These are phyloP conservation scores for Apotomis betuletana DNA, from an alignment of 2,888 invertebrate genomes.

Conservation along the genomic window DNA sequence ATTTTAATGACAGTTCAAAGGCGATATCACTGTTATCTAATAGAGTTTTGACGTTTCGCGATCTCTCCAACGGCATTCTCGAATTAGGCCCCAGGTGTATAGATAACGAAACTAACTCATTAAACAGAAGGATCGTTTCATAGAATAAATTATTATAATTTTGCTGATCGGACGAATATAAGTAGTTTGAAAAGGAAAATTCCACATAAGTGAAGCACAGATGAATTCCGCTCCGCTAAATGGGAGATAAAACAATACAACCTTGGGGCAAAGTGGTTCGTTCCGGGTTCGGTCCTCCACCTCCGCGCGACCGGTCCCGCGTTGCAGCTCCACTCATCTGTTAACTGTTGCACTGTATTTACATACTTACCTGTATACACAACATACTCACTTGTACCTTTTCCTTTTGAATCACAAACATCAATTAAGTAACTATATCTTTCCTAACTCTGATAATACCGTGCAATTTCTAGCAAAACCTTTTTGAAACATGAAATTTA, in stretches of 20 bases:
- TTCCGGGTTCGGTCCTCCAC: constrained; percentile 72
- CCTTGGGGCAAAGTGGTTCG: constrained; percentile 70
- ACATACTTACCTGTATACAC: constrained; percentile 37
- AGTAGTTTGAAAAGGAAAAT: constrained; percentile 8
- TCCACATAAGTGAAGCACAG: constrained; percentile 44
- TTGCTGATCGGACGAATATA: constrained; percentile 8
- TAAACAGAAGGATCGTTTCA: neutral
- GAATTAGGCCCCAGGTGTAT: neutral
- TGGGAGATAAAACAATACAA: constrained; percentile 67
- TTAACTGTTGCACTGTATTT: constrained; percentile 48
- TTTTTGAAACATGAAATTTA: neutral
- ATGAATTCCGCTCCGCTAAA: constrained; percentile 58
- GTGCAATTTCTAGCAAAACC: neutral
- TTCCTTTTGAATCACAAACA: neutral
- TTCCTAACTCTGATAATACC: neutral
- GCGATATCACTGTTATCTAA: no score
- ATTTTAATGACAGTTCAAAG: no score
- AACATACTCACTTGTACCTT: neutral
- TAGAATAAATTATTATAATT: constrained; percentile 8
- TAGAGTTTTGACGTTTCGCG: no score
- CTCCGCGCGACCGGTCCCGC: constrained; percentile 66
- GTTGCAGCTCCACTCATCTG: constrained; percentile 46
- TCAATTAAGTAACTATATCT: neutral
- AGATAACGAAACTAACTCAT: constrained; percentile 11
- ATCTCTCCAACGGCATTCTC: no score